phyloP scores from a whole-genome alignment of 2,113 vertebrate genomes.

The Paradoxurus hermaphroditus region DNA sequence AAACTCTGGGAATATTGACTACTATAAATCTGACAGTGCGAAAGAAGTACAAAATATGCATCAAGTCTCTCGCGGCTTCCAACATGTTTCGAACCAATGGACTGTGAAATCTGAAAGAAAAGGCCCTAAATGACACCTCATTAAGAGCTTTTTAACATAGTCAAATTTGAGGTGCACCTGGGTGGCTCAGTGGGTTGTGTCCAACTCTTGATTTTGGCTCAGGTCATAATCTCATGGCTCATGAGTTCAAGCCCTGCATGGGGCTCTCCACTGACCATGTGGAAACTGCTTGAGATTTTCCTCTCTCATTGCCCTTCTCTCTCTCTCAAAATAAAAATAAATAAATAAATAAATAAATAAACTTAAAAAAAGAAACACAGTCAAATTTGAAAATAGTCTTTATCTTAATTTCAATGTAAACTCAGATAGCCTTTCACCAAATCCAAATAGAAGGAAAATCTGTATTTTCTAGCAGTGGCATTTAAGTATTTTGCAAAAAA shows the following conservation, averaged over 20 bases:
- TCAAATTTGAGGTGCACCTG: neutral
- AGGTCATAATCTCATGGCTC: too few relatives aligned
- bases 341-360: too few relatives aligned
- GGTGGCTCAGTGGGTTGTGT: too few relatives aligned
- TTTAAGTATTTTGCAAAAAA: neutral
- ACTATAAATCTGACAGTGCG: neutral
- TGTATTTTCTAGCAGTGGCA: neutral
- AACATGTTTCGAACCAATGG: neutral
- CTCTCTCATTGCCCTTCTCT: too few relatives aligned
- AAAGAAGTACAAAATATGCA: neutral
- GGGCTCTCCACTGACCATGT: too few relatives aligned
- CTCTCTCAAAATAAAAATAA: too few relatives aligned
- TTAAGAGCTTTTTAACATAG: neutral
- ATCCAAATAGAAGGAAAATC: neutral
- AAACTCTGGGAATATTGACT: slow-evolving; percentile 32
- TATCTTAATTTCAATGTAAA: neutral
- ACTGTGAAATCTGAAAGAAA: neutral
- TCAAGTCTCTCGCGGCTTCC: neutral
- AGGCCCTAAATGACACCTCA: neutral
- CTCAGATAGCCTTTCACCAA: neutral
- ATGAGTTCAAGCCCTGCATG: too few relatives aligned
- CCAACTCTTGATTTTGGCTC: too few relatives aligned
- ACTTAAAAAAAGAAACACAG: too few relatives aligned
- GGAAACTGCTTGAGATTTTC: too few relatives aligned
- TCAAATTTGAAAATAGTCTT: neutral